Percentiles rank a stretch among this genome's conserved stretches.
Evolutionary conservation across 2,888 invertebrate genomes (phyloP).

Genomic region (Eupithecia dodoneata): DNA sequence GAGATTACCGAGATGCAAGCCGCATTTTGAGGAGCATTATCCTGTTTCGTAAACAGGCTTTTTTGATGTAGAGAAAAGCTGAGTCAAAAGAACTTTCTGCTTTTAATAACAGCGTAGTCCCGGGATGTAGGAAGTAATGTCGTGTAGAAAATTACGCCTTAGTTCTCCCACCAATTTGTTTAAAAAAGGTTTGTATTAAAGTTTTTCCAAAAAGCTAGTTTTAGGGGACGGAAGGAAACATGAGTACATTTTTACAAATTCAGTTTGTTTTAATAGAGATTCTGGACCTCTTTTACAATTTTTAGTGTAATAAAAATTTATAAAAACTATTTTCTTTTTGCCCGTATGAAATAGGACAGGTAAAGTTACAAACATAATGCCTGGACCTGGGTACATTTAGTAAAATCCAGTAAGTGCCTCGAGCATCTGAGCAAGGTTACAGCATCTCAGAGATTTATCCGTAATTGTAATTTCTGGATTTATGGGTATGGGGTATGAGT

Average conservation of each 20-base stretch:
- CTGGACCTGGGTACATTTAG: background rate
- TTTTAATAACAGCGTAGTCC: background rate
- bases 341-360: background rate
- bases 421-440: background rate
- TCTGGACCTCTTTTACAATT: background rate
- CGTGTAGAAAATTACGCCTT: background rate
- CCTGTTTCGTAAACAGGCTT: constrained; percentile 6
- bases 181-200: background rate
- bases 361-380: background rate
- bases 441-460: background rate
- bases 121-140: background rate
- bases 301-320: background rate
- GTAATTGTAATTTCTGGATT: background rate
- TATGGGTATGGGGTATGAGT: background rate
- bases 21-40: constrained; percentile 2
- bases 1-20: constrained; percentile 4
- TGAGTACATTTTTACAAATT: background rate
- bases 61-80: background rate
- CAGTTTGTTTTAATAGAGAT: background rate
- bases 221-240: background rate
- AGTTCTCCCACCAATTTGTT: background rate
- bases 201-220: background rate
- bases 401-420: background rate
- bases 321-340: background rate
- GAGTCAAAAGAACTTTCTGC: background rate